Conservation (phyloP, 2,888 invertebrate species). For the Drosophila ezoana region DNA sequence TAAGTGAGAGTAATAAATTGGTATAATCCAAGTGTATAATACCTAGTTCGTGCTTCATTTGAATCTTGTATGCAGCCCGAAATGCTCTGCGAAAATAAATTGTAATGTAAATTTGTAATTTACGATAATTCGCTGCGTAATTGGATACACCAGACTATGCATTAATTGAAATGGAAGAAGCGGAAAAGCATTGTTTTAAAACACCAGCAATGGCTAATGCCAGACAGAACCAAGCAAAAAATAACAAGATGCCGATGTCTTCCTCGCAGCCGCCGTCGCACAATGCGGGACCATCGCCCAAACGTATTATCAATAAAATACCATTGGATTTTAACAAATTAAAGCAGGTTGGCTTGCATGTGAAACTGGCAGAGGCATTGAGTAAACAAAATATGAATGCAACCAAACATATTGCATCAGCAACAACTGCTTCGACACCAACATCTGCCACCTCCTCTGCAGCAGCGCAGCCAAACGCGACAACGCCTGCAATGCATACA, state of each 20-base stretch:
- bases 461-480: constrained; percentile 9
- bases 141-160: constrained; percentile 6
- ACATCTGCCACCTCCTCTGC: neutral
- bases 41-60: neutral
- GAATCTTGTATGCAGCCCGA: neutral
- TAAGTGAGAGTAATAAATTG: constrained; percentile 8
- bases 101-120: constrained; percentile 22
- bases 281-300: constrained; percentile 31
- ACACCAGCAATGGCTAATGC: constrained; percentile 1
- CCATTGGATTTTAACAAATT: constrained; percentile 82
- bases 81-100: neutral
- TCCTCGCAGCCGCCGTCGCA: constrained; percentile 2
- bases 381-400: constrained; percentile 61
- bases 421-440: constrained; percentile 12
- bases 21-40: neutral
- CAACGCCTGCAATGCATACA: constrained; percentile 8
- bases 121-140: constrained; percentile 45
- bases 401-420: constrained; percentile 38
- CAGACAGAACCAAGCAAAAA: constrained; percentile 5
- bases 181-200: constrained; percentile 26
- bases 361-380: constrained; percentile 80
- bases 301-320: constrained; percentile 79
- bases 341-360: constrained; percentile 78
- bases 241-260: constrained; percentile 20
- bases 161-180: constrained; percentile 23